phyloP scores from a whole-genome alignment of 2,113 vertebrate genomes.

The Grantiella picta region DNA sequence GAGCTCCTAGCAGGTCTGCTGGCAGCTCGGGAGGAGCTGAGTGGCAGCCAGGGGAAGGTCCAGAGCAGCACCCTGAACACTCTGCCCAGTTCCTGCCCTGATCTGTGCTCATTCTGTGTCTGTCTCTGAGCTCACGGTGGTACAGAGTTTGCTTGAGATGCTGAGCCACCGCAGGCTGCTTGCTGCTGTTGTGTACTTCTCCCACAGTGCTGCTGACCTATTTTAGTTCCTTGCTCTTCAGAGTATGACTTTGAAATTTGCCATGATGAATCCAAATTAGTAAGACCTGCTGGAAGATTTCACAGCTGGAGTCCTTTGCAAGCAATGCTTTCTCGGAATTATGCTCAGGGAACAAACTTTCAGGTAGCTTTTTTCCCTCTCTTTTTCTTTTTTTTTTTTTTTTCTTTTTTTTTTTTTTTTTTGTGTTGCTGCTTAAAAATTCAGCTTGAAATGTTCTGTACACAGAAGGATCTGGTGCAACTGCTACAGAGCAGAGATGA shows the following conservation, averaged over 20 bases:
- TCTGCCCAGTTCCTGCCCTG: neutral
- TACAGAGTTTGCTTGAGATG: neutral
- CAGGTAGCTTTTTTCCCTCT: neutral
- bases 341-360: neutral
- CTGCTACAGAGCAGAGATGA: neutral
- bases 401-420: too few relatives aligned
- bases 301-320: neutral
- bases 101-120: neutral
- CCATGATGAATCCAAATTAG: neutral
- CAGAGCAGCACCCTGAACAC: neutral
- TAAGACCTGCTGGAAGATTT: neutral
- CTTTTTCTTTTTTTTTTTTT: accelerated
- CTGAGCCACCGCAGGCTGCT: neutral
- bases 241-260: neutral
- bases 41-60: neutral
- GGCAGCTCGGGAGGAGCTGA: neutral
- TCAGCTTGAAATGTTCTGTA: neutral
- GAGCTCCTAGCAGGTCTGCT: neutral
- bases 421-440: neutral
- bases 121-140: neutral
- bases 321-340: neutral
- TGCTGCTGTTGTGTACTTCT: neutral
- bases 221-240: neutral
- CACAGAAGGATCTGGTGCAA: neutral
- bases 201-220: neutral